Evolutionary conservation across 2,113 vertebrate species (phyloP).

Genomic region (Ceyx margarethae): DNA sequence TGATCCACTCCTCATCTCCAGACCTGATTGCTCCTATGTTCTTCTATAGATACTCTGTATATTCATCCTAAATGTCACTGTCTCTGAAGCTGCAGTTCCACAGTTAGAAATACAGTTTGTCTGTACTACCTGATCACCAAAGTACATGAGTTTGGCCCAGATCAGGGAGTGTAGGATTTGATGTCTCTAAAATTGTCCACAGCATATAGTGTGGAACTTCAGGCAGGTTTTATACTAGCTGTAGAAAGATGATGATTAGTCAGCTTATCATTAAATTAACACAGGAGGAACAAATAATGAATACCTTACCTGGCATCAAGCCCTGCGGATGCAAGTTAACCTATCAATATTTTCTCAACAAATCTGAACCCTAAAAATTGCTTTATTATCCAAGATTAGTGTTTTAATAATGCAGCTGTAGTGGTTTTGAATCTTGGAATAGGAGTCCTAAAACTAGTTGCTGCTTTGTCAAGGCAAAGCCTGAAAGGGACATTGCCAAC

Average conservation of each 20-base stretch:
- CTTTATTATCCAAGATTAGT: neutral
- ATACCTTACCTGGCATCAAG: neutral
- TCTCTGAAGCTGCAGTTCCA: neutral
- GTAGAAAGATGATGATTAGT: neutral
- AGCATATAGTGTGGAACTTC: neutral
- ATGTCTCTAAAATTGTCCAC: neutral
- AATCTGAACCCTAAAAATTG: neutral
- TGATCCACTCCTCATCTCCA: neutral
- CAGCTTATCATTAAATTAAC: neutral
- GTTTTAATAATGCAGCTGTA: neutral
- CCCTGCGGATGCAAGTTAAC: neutral
- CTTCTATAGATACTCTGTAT: neutral
- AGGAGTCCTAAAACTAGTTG: neutral
- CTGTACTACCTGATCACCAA: neutral
- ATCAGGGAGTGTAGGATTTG: neutral
- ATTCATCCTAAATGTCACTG: neutral
- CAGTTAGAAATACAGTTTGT: neutral
- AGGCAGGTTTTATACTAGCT: neutral
- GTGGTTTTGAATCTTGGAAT: neutral
- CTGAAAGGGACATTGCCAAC: neutral
- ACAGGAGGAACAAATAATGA: neutral
- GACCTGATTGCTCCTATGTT: neutral
- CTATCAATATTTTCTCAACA: neutral
- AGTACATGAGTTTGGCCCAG: neutral
- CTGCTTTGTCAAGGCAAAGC: neutral